Conservation (phyloP, 2,888 invertebrate genomes). For the Chrysolina oricalcia region DNA sequence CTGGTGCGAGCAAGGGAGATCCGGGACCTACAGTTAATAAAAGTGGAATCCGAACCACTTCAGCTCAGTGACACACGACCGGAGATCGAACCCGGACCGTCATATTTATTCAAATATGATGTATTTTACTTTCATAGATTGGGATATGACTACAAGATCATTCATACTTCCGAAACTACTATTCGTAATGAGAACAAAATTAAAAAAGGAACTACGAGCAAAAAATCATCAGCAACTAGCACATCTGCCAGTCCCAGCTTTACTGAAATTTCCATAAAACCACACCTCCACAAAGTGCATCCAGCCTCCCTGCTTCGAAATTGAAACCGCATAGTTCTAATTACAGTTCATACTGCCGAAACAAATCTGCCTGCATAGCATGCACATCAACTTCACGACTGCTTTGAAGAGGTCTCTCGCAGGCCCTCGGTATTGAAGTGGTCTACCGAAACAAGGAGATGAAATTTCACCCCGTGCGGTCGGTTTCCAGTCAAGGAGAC, state of each 20-base stretch:
- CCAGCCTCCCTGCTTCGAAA: not conserved
- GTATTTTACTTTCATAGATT: no score
- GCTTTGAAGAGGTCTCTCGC: constrained; percentile 48
- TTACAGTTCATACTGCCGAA: constrained; percentile 36
- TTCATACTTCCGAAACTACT: no score
- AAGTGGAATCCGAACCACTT: no score
- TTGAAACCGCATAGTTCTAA: constrained; percentile 41
- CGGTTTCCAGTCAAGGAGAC: constrained; percentile 22
- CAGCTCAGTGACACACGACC: no score
- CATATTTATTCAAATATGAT: no score
- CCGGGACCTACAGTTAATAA: no score
- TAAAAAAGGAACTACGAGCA: no score
- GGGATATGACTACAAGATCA: no score
- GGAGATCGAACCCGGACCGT: no score
- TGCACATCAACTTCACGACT: constrained; percentile 48
- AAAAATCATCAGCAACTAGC: no score
- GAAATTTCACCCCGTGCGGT: constrained; percentile 33
- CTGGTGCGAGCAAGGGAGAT: no score
- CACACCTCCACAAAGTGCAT: constrained; percentile 17
- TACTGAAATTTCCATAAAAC: constrained; percentile 5
- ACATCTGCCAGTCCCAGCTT: not conserved
- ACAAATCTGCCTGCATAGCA: constrained; percentile 48
- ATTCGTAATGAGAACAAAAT: no score
- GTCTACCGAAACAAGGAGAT: constrained; percentile 55
- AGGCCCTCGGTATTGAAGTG: constrained; percentile 59